Evolutionary conservation across 2,113 vertebrate genomes (phyloP).

Genomic region (Fregata magnificens): DNA sequence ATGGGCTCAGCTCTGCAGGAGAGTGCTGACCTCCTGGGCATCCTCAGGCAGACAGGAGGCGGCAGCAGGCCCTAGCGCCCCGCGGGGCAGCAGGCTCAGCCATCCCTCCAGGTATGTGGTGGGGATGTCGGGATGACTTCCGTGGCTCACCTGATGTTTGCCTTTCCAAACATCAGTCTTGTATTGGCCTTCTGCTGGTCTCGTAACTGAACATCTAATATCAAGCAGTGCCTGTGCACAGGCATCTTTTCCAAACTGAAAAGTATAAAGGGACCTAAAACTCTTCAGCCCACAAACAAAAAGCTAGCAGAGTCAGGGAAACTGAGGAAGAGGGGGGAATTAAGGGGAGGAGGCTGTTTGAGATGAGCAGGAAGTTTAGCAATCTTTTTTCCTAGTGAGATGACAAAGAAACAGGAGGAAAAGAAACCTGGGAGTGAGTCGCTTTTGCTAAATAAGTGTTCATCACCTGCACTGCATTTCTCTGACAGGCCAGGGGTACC

Average conservation of each 20-base stretch:
- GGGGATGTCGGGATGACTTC: not conserved
- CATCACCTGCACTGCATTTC: not conserved
- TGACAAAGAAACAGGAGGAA: not conserved
- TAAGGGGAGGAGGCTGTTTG: not conserved
- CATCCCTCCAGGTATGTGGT: not conserved
- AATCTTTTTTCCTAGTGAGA: not conserved
- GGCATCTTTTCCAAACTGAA: not conserved
- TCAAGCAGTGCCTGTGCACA: not conserved
- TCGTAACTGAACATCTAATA: not conserved
- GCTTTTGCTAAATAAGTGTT: not conserved
- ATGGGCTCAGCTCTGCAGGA: not conserved
- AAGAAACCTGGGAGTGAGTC: not conserved
- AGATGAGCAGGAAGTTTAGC: not conserved
- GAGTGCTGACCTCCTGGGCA: rapidly evolving
- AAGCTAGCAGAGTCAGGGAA: not conserved
- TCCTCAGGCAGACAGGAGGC: rapidly evolving
- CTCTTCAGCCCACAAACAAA: not conserved
- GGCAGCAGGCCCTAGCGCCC: not conserved
- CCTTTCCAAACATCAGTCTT: not conserved
- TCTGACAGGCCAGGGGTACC: not conserved
- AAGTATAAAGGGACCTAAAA: not conserved
- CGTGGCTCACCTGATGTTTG: not conserved
- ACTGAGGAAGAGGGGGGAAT: not conserved
- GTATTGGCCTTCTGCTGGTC: not conserved
- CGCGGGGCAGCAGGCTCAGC: not conserved